Base-by-base conservation (phyloP, 2,888 invertebrate genomes). In the Dusona sp. region DNA sequence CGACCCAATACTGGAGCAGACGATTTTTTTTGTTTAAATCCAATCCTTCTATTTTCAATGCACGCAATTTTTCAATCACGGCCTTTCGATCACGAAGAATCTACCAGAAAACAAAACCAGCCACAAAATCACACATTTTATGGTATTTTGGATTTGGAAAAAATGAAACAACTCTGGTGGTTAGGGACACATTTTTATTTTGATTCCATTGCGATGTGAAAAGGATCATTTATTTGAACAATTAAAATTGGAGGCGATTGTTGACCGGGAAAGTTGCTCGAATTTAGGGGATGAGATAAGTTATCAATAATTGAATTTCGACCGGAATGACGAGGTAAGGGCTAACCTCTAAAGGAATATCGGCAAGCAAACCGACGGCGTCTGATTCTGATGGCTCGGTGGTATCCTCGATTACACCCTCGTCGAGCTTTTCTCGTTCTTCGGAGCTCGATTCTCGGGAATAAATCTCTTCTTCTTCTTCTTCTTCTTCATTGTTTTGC, bases 321-420 rank as follows among this genome's bases (percentile, higher is more conserved):
- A 87, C 72, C 73, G 89, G 86, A 72, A 90, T 75, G 82, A 89
- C 73, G 84, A 90, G 84, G 89, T 90, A 89, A 88, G 89, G 87
- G 88, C 90, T 85, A 89, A 91, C 91, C 92, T 91, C 91, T 61
- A 80, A 80, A 65, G 90, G 89, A 77, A 91, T 88, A 79, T 90
- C 91, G 82, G 81, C 83, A 68, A 89, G 84, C 79, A 88, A 38
- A 54, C 70, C 72, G 72, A 72, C 38, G 22, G 33, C 87, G 86
- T 90, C 90, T 48, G 88, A 85, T 61, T 88, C 88, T 65, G 74
- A 38, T 36, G 42, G 25, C 13, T 68, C 77, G 25, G 8, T 64
- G 16, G 61, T 29, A 3, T 77, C 65, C 7, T 75, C 81, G 70
- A n/a, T 80, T 29, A 54, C 79, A 86, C 88, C 89, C 83, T 90